A percentile compares a stretch with the other conserved stretches of the same genome.
phyloP scores from a whole-genome alignment of 2,797 vertebrate genomes.

The Lepus oiostolus region DNA sequence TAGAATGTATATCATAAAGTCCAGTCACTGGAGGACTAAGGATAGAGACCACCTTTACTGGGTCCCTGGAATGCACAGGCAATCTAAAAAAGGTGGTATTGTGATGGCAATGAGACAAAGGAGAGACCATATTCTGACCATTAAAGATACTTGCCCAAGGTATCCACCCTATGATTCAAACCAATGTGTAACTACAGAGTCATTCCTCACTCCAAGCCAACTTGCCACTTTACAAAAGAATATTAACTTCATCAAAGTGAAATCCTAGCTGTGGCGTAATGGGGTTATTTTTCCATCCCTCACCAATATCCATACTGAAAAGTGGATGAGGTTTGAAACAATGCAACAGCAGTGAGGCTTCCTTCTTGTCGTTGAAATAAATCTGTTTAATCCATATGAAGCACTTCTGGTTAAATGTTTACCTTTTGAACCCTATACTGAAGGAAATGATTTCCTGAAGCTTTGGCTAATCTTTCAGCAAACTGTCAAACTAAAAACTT shows the following conservation, averaged over 20 bases:
- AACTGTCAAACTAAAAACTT: conserved; percentile 83
- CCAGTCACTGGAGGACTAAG: not conserved
- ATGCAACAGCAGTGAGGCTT: conserved; percentile 59
- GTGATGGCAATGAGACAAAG: not conserved
- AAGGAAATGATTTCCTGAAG: conserved; percentile 80
- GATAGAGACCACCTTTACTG: not conserved
- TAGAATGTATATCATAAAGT: not conserved
- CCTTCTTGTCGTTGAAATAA: conserved; percentile 66
- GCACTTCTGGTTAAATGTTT: conserved; percentile 80
- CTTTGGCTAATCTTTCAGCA: conserved; percentile 84
- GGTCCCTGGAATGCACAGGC: not conserved
- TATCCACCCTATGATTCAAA: conserved; percentile 31
- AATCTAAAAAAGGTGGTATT: not conserved
- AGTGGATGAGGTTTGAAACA: conserved; percentile 47
- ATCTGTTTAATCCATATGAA: conserved; percentile 68
- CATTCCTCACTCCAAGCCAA: not conserved
- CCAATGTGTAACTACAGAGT: not conserved
- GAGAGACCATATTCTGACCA: conserved; percentile 20
- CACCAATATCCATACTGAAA: conserved; percentile 75
- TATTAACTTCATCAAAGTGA: conserved; percentile 46
- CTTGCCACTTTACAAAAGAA: conserved; percentile 42
- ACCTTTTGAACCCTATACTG: conserved; percentile 78
- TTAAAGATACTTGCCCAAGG: not conserved
- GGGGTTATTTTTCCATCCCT: conserved; percentile 71
- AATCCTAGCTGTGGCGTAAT: conserved; percentile 70